Evolutionary conservation across 1,140 invertebrate species (phyloP), one percentile per base, ranked within the genome.

Genomic region (Laodelphax striatellus): DNA sequence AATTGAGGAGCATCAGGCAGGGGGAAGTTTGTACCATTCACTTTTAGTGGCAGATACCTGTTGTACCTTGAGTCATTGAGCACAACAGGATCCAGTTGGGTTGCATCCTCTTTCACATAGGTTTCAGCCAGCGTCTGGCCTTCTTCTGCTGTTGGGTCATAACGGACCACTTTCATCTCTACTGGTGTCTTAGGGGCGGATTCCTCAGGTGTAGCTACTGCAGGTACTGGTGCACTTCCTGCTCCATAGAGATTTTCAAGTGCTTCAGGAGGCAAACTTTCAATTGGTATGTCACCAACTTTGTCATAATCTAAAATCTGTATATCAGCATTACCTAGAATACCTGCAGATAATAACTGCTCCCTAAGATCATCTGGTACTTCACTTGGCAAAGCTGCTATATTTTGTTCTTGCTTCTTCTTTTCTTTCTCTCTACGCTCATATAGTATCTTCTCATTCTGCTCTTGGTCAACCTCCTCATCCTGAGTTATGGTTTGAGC

Each of bases 301-400:
- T 92, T 92, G 68, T 91, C 88, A 63, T 90, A 90, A 72, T 91
- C 87, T 34, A 90, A 73, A 22, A 92, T 82, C 62, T 89, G 90
- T 57, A 92, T 91, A 66, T 92, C 87, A 22, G 89, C 88, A 68
- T 92, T 90, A 63, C 86, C 85, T 43, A 92, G 74, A 63, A 92
- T 91, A 42, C 90, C 90, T 0, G 88, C 90, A 44, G 85, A 85
- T n/a, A 92, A 68, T 0, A 92, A 74, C 67, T 92, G 88, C 69
- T 90, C 79, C 52, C 88, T 79, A 38, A 92, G 77, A 70, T 92
- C 88, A 57, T 90, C 88, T 1, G 90, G 90, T 8, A 92, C 88
- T 76, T 92, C 89, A 69, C 89, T 87, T 9, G 90, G 90, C 21
- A 92, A 73, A 70, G 87, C 77, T 0, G 76, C 76, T 0, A 79